These are phyloP conservation scores for Tenthredo livida DNA, from an alignment of 2,888 invertebrate genomes.

Conservation along the genomic window DNA sequence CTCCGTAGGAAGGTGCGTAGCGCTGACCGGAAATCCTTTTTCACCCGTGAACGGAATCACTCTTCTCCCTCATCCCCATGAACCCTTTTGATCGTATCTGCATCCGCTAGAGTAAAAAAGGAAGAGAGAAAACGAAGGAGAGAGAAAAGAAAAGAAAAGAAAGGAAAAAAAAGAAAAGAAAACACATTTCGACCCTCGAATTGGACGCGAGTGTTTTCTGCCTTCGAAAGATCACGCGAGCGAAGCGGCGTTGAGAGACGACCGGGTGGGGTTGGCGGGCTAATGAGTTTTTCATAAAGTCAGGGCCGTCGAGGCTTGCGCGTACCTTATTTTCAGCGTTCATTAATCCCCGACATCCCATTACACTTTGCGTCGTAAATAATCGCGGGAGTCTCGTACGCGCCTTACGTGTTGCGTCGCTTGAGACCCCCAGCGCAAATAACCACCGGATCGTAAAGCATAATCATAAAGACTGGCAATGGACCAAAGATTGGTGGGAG, in stretches of 20 bases:
- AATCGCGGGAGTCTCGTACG: constrained; percentile 63
- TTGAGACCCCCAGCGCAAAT: constrained; percentile 57
- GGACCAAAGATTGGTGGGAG: constrained; percentile 55
- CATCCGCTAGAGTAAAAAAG: constrained; percentile 13
- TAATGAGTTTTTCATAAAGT: constrained; percentile 55
- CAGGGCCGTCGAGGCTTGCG: constrained; percentile 45
- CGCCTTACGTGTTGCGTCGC: constrained; percentile 63
- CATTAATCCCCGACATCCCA: constrained; percentile 75
- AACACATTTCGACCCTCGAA: constrained; percentile 28
- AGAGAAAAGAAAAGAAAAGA: no score
- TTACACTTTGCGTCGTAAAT: constrained; percentile 73
- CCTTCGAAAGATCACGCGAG: constrained; percentile 45
- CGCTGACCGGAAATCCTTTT: constrained; percentile 44
- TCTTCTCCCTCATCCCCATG: neutral
- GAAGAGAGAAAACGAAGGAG: neutral
- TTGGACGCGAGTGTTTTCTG: constrained; percentile 32
- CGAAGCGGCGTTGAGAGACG: constrained; percentile 33
- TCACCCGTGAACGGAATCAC: constrained; percentile 24
- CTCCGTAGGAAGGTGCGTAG: neutral
- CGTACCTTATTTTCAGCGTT: constrained; percentile 67
- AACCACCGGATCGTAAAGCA: constrained; percentile 67
- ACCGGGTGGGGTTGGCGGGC: constrained; percentile 37
- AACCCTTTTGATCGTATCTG: constrained; percentile 48
- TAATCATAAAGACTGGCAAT: constrained; percentile 66
- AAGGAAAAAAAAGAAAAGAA: neutral